phyloP scores from a whole-genome alignment of 2,113 vertebrate genomes.

The Romanogobio albipinnatus region DNA sequence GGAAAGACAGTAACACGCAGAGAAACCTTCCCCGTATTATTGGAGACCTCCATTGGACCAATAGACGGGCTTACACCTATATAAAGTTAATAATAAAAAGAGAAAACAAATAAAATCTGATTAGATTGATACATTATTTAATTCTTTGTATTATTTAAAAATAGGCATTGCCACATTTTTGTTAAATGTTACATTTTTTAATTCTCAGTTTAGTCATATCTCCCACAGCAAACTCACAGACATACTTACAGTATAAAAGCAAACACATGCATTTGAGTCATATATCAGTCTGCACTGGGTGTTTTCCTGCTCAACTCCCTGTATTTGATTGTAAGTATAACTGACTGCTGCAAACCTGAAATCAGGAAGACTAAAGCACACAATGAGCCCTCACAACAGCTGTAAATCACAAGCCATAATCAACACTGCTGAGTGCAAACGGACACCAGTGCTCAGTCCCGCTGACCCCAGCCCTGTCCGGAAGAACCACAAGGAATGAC shows the following conservation, averaged over 20 bases:
- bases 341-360: constrained; percentile 20
- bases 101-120: no score
- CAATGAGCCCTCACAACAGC: constrained; percentile 5
- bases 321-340: constrained; percentile 3
- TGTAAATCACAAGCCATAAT: constrained; percentile 30
- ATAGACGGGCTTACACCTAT: no score
- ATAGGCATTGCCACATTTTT: no score
- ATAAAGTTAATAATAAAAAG: no score
- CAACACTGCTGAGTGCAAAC: background rate
- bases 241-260: background rate
- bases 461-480: constrained; percentile 1
- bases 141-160: no score
- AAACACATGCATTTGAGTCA: background rate
- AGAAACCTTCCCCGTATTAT: no score
- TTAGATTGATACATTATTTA: no score
- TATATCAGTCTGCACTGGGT: background rate
- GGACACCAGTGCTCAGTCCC: background rate
- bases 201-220: background rate
- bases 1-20: no score
- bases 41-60: no score
- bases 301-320: background rate
- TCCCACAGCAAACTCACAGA: background rate
- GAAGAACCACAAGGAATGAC: background rate
- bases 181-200: no score
- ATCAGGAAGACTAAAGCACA: background rate